Evolutionary conservation across 2,113 vertebrate genomes (phyloP), one percentile per base, ranked within the genome.

Genomic region (human): DNA sequence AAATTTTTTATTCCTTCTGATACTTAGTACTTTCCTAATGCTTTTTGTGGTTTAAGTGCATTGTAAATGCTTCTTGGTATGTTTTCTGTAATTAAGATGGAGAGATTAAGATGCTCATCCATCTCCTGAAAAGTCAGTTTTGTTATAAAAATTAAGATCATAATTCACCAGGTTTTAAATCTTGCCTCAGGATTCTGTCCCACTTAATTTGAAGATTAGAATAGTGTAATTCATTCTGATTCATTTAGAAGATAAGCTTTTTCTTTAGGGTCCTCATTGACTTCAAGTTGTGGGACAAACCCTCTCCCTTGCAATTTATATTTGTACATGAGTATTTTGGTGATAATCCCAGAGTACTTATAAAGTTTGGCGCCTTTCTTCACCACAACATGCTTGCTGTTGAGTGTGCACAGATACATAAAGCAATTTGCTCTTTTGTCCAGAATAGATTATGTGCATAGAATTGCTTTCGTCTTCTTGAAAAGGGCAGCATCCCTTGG

Each of bases 111-210:
- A 38, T 43, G 30, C 50, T 48, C 38, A 14, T 80, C 11, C 35
- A 80, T 78, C 57, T 68, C 70, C 8, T 22, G 32, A 27, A 52
- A 52, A 87, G 57, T 12, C 40, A 85, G 14, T 93, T 89, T 52
- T 52, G 35, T 55, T 93, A 52, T 79, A 64, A 79, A 64, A 93
- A 32, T 78, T 48, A 59, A 82, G 35, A 55, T 55, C 11, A 2
- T 68, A 64, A 97, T 52, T 81, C 48, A 82, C 9, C 10, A 66
- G 38, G 50, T 79, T 87, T 94, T 88, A 85, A 93, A 78, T 84
- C n/a, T 92, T 88, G 25, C 43, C 70, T 52, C 3, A 5, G 82
- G 23, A 57, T 89, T 16, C 45, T 90, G 38, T 64, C n/a, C 13
- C 5, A 68, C 25, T 55, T 61, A 79, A 30, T 79, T 55, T 72